phyloP scores from a whole-genome alignment of 2,888 invertebrate species.

The Heliconius charithonia region DNA sequence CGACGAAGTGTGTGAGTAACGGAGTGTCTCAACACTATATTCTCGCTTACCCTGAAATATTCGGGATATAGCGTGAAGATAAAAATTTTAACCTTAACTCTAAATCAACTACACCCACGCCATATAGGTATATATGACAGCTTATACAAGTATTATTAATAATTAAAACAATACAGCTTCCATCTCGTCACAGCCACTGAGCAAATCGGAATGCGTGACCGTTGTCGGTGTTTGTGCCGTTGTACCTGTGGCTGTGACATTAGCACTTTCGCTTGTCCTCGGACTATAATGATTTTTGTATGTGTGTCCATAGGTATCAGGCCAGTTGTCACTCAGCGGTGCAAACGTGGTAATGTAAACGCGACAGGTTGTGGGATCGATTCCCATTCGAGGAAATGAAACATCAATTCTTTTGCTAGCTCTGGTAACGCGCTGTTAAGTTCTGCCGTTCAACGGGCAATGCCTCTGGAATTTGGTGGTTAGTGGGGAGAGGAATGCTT shows the following conservation, averaged over 20 bases:
- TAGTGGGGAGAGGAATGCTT: no score
- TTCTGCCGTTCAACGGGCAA: no score
- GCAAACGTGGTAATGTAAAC: no score
- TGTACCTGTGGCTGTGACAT: constrained; percentile 43
- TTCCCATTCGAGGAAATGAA: no score
- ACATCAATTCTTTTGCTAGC: no score
- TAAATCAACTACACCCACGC: not conserved
- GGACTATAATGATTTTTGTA: constrained; percentile 35
- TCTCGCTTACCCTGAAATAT: no score
- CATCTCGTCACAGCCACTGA: constrained; percentile 37
- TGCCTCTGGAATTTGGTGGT: no score
- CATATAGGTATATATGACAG: not conserved
- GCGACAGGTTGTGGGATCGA: no score
- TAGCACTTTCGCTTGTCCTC: constrained; percentile 38
- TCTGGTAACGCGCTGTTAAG: no score
- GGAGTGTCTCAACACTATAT: no score
- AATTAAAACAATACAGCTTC: constrained; percentile 31
- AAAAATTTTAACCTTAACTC: not conserved
- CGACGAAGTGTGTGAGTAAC: not conserved
- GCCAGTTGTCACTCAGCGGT: no score
- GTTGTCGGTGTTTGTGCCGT: constrained; percentile 33
- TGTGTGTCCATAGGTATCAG: not conserved
- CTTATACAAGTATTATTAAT: constrained; percentile 22
- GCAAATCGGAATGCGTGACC: constrained; percentile 36
- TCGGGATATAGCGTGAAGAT: not conserved